Base-by-base conservation (phyloP, 2,888 invertebrate genomes). In the Isotomurus palustris region DNA sequence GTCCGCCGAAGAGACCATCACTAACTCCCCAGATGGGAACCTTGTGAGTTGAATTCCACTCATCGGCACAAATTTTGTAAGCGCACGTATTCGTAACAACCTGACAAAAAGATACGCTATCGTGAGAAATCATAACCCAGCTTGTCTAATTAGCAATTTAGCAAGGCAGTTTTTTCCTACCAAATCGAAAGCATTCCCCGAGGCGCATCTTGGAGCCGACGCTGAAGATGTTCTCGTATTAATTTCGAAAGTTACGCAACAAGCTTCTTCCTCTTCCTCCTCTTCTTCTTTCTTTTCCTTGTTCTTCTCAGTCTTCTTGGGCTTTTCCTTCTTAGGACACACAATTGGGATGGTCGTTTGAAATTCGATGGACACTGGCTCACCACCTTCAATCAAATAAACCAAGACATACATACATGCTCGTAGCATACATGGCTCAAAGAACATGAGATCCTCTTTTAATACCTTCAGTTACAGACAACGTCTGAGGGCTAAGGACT, bases 1-100 rank as follows among this genome's bases (percentile, higher is more conserved):
- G 53, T 5, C 62, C 67, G 8, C 70, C 70, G 38, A 62, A 66
- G 8, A 70, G 60, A 5, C 70, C 70, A 53, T 70, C 70, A 44
- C 67, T 68, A 12, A 70, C 53, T 22, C 66, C 70, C 67, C 69
- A 71, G 22, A 71, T 61, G 24, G 71, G 68, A 17, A 71, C 55
- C 40, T 67, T 62, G 36, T 70, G 71, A 2, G 72, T 72, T 10
- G 58, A 45, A 44, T 72, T 72, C 72, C 71, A 72, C 56, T 70
- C 70, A 54, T 71, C 69, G 6, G 68, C 68, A 57, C 72, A 72
- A 5, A 72, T 67, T 56, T 70, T 69, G 48, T 64, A 63, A 4
- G 63, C 43, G 48, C 72, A 72, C 22, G 66, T 63, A 24, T 62
- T 66, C 22, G 71, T 57, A n/a, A 69, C 69, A 28, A 71, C 56